Base-by-base conservation (phyloP, 2,888 invertebrate species). In the Pyrocoelia pectoralis region DNA sequence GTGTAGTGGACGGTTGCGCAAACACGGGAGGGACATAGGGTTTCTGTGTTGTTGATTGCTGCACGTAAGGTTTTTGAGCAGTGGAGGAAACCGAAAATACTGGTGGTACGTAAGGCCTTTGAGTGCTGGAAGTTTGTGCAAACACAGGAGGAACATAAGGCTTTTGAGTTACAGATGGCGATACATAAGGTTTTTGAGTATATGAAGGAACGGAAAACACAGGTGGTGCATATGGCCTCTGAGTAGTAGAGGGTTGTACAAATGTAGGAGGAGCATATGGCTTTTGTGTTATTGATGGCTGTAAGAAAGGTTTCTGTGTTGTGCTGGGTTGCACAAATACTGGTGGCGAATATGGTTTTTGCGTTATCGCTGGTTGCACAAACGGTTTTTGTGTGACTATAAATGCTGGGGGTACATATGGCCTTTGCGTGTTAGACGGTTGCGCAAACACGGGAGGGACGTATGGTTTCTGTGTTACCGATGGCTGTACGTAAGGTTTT, bases 401-500 rank as follows among this genome's bases (percentile, higher is more conserved):
- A 38, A 38, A 38, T 9, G n/a, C 41, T 12, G 41, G 41, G 1
- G 41, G 41, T 13, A 41, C 41, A 15, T 41, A 41, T 10, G 41
- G 41, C 8, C 13, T 12, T 41, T 41, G 12, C 1, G 41, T 41
- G 2, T 13, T 41, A 14, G 41, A 41, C n/a, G 13, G 13, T 8
- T 9, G 43, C 15, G 15, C 46, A 43, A 43, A 43, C 12, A 15
- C 15, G 4, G 43, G 13, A 15, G 43, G 17, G 10, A 43, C 8
- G 17, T 17, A 46, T 15, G 46, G 46, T 46, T 17, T 46, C 17
- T 46, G 46, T 10, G 46, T 46, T 43, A 15, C 12, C 4, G 46
- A 17, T 18, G 17, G 46, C n/a, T 33, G 33, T 2, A 33, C 33
- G 18, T 46, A 46, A 46, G 46, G 46, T 46, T 10, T 46, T 46